Conservation (phyloP, 2,888 invertebrate species). For the Philhelius pedissequus region DNA sequence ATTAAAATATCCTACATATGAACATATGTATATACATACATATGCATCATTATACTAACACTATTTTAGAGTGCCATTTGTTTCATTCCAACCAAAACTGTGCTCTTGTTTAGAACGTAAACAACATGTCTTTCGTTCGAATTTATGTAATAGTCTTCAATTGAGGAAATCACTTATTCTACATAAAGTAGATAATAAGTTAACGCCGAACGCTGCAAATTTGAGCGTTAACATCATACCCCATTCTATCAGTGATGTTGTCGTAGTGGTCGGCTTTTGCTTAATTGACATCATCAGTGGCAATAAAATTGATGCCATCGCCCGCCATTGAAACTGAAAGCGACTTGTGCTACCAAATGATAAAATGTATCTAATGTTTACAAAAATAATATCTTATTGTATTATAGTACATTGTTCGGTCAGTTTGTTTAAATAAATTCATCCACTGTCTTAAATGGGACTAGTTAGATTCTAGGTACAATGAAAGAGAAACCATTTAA, state of each 20-base stretch:
- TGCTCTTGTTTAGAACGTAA: background rate
- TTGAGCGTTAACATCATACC: background rate
- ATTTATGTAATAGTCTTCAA: slow-evolving; percentile 18
- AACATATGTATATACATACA: background rate
- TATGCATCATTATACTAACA: background rate
- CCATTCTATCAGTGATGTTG: background rate
- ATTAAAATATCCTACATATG: too few species aligned
- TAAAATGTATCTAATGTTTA: background rate
- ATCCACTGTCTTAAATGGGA: background rate
- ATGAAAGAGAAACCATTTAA: slow-evolving; percentile 15
- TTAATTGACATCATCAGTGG: slow-evolving; percentile 7
- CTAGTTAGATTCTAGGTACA: background rate
- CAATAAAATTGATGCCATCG: slow-evolving; percentile 49
- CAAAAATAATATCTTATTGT: slow-evolving; percentile 22
- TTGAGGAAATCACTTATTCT: slow-evolving; percentile 64
- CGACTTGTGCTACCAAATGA: slow-evolving; percentile 34
- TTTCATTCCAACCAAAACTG: background rate
- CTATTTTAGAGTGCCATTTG: background rate
- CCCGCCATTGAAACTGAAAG: slow-evolving; percentile 66
- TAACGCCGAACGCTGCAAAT: slow-evolving; percentile 45
- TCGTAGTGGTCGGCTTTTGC: background rate
- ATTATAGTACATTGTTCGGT: background rate
- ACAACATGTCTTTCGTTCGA: slow-evolving; percentile 15
- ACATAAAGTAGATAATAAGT: slow-evolving; percentile 61
- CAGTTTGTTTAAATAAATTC: background rate